These are phyloP conservation scores for Nasonia longicornis DNA, from an alignment of 1,140 invertebrate genomes.

Conservation along the genomic window DNA sequence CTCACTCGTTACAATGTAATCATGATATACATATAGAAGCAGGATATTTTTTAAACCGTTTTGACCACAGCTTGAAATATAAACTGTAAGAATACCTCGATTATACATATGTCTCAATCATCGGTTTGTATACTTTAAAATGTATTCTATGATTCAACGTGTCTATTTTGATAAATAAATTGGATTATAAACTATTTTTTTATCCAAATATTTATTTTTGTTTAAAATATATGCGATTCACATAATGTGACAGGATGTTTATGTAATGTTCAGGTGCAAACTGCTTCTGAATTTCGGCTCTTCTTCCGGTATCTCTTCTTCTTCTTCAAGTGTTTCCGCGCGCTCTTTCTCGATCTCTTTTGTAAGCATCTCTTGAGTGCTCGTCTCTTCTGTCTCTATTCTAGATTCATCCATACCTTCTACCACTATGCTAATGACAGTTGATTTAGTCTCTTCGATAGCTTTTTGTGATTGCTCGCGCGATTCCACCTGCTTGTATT, in stretches of 20 bases:
- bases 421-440: too few relatives aligned
- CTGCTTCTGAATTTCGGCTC: not conserved
- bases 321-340: too few relatives aligned
- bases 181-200: not conserved
- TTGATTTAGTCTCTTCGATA: too few relatives aligned
- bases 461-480: too few relatives aligned
- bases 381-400: too few relatives aligned
- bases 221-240: not conserved
- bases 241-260: not conserved
- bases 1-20: not conserved
- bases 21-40: not conserved
- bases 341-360: too few relatives aligned
- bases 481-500: not conserved
- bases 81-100: not conserved
- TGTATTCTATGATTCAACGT: not conserved
- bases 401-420: too few relatives aligned
- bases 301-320: too few relatives aligned
- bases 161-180: conserved; percentile 30
- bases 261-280: not conserved
- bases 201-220: not conserved
- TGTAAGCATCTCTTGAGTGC: too few relatives aligned
- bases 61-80: not conserved
- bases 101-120: not conserved
- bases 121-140: not conserved
- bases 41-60: not conserved